Base-by-base conservation (phyloP, 1,140 invertebrate genomes). In the Diploscapter pachys region DNA sequence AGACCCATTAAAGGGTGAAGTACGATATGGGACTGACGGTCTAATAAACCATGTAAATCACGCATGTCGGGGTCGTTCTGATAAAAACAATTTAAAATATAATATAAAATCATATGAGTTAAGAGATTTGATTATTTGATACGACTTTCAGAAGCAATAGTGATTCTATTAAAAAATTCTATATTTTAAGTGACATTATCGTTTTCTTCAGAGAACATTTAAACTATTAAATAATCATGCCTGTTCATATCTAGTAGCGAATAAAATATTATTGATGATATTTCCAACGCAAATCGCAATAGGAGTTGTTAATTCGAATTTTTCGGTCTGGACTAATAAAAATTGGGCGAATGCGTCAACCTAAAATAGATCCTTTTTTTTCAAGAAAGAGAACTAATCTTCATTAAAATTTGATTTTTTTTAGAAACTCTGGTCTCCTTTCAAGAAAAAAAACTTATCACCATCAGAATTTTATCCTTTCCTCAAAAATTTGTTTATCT, bases 261-360 rank as follows among this genome's bases (percentile, higher is more conserved):
- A 84, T 5, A 84, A 72, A 59, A 85, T 84, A 63, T 78, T 78
- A 65, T 85, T 85, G 61, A 84, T 84, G 54, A 84, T 85, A 70
- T 84, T 84, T 13, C 83, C 83, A 48, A 84, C 82, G 73, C 83
- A 85, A 31, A 82, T 78, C 2, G 82, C 75, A n/a, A 81, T 71
- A 11, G 79, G 80, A 61, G 71, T 48, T 11, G 53, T 52, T 55
- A 68, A 55, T 11, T 6, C 9, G 6, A 68, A n/a, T n/a, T 52
- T 52, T 6, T 55, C 66, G 8, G 66, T 68, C 52, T 68, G 66
- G 6, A 55, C 66, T 11, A 5, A 8, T 9, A 68, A 55, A 48
- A n/a, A 68, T 11, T 8, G 5, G 48, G 6, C 53, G 51, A 68
- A 68, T 52, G 66, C 66, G 9, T 55, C 51, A 9, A 68, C 66